phyloP scores from a whole-genome alignment of 2,888 invertebrate species.

The Eristalinus aeneus region DNA sequence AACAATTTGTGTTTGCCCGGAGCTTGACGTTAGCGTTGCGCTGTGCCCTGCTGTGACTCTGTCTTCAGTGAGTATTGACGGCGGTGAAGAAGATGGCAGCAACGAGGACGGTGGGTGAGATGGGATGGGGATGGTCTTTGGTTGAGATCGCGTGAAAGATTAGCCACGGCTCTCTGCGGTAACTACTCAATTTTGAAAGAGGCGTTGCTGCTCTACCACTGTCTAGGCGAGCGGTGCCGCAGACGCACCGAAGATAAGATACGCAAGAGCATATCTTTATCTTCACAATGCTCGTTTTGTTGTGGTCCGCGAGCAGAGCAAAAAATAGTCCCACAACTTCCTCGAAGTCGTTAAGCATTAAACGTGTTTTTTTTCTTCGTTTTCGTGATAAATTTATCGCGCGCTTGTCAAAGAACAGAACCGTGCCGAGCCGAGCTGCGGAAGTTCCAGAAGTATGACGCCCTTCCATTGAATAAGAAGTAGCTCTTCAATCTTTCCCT shows the following conservation, averaged over 20 bases:
- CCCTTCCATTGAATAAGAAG: background rate
- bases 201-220: background rate
- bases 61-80: background rate
- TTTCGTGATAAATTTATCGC: conserved; percentile 1
- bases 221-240: background rate
- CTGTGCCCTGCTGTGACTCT: background rate
- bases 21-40: background rate
- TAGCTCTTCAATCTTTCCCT: background rate
- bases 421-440: background rate
- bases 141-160: conserved; percentile 39
- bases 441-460: background rate
- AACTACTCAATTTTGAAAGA: conserved; percentile 30
- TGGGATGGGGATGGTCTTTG: background rate
- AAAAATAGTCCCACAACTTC: background rate
- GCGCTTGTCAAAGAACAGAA: conserved; percentile 1
- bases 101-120: background rate
- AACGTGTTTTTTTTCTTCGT: conserved; percentile 1
- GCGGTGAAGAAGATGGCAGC: background rate
- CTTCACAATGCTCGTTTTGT: background rate
- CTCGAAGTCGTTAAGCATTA: conserved; percentile 4
- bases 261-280: background rate
- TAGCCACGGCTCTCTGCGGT: background rate
- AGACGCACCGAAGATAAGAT: background rate
- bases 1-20: conserved; percentile 16
- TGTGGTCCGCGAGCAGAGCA: background rate